Base-by-base conservation (phyloP, 1,140 invertebrate genomes). In the Calycopis cecrops region DNA sequence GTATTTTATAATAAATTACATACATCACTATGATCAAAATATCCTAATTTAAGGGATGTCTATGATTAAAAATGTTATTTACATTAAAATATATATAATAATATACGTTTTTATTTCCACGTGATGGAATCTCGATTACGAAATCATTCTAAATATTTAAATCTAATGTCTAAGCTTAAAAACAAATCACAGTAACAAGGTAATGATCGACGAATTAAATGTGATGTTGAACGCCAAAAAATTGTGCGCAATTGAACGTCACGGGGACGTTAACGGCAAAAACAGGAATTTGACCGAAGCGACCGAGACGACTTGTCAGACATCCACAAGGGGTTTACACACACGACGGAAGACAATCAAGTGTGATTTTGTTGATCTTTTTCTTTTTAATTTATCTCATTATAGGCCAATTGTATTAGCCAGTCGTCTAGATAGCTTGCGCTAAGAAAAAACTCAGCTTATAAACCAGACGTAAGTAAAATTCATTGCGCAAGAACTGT, bases 141-240 rank as follows among this genome's bases (percentile, higher is more conserved):
- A 76, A 70, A 71, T 63, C 63, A 69, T 68, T 63, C 57, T 68
- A 67, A 69, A 65, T 57, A 66, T 68, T 60, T 51, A 62, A 47
- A 57, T 65, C 69, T 63, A 71, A 65, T 65, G 60, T 71, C 73
- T 71, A 76, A 79, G 72, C 70, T 73, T n/a, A n/a, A 79, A 83
- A 76, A 76, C 79, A 78, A 86, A 86, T 86, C 83, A 86, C 83
- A 86, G 80, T 84, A 78, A 79, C 65, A 79, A 82, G 80, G 79
- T 83, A 82, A 83, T 83, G 66, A 68, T 72, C 60, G 67, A 79
- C 59, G 67, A 79, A 63, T 62, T 67, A 55, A 71, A 69, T 76
- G 76, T 81, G 73, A 84, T 81, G 72, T 67, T 69, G 34, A 48
- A 57, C 63, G 55, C 42, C 52, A 60, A 60, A 38, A 52, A 52